Conservation (phyloP, 2,888 invertebrate species). For the Orchesella flavescens region DNA sequence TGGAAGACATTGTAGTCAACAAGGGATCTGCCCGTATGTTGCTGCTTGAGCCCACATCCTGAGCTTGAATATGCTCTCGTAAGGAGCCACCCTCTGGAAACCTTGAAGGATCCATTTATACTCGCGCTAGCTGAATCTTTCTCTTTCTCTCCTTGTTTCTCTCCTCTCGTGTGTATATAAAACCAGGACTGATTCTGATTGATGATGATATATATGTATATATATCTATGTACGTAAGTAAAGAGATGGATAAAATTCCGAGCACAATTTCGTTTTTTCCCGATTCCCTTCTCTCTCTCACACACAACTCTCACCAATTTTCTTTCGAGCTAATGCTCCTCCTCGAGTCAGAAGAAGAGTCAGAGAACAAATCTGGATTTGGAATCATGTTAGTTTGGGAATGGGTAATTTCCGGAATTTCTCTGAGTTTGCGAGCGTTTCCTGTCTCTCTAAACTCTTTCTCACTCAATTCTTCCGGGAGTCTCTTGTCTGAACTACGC, state of each 20-base stretch:
- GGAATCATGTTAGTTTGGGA: constrained; percentile 43
- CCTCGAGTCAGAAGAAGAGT: not conserved
- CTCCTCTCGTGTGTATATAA: not conserved
- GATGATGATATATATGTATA: constrained; percentile 16
- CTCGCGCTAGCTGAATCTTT: not conserved
- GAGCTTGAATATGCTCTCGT: not conserved
- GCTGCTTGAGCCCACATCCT: constrained; percentile 5
- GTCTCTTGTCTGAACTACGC: not conserved
- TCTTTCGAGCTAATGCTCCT: constrained; percentile 21
- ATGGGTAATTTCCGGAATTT: constrained; percentile 46
- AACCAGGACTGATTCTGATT: constrained; percentile 31
- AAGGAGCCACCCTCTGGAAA: constrained; percentile 43
- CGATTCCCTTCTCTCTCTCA: constrained; percentile 61
- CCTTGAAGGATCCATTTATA: constrained; percentile 62
- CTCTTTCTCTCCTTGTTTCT: constrained; percentile 7
- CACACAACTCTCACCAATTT: constrained; percentile 34
- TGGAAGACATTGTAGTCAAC: constrained; percentile 62
- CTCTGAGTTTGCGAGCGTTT: constrained; percentile 24
- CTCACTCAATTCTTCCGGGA: constrained; percentile 18
- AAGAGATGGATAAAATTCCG: constrained; percentile 41
- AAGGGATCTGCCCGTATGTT: constrained; percentile 45
- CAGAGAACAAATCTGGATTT: constrained; percentile 37
- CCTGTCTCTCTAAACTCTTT: not conserved
- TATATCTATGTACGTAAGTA: not conserved
- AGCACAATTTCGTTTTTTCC: constrained; percentile 70